phyloP scores from a whole-genome alignment of 2,888 invertebrate genomes.

The Monoplex corrugatus region DNA sequence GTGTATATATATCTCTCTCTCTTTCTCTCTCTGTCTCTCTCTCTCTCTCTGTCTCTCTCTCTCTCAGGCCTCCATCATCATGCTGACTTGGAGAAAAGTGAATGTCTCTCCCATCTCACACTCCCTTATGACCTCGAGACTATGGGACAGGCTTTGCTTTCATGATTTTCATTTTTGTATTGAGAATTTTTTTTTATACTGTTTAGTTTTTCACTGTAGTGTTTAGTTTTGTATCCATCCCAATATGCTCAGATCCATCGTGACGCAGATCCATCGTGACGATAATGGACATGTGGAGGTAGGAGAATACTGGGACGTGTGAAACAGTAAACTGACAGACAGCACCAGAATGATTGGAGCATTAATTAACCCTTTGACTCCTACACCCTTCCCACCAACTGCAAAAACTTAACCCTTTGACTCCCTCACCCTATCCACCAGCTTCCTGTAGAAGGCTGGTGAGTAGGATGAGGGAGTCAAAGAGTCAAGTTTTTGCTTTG shows the following conservation, averaged over 20 bases:
- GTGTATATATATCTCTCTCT: conserved; percentile 8
- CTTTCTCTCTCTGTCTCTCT: neutral
- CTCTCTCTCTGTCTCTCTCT: conserved; percentile 5
- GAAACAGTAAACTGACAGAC: too few relatives aligned
- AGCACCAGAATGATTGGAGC: too few relatives aligned
- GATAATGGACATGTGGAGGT: too few relatives aligned
- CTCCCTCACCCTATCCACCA: neutral
- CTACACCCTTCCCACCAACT: neutral
- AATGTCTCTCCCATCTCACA: neutral
- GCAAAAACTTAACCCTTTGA: neutral
- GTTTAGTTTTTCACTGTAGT: neutral
- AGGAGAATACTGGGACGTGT: too few relatives aligned
- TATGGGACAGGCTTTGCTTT: neutral
- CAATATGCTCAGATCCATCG: too few relatives aligned
- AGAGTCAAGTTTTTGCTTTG: too few relatives aligned
- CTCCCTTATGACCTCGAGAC: too few relatives aligned
- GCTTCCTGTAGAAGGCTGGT: too few relatives aligned
- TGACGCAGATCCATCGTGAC: too few relatives aligned
- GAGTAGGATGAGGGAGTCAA: too few relatives aligned
- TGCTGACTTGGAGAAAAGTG: neutral
- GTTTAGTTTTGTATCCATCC: too few relatives aligned
- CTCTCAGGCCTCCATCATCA: neutral
- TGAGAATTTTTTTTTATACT: neutral
- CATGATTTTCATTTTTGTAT: too few relatives aligned
- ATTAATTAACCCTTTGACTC: neutral